Base-by-base conservation (phyloP, 1,140 invertebrate genomes). In the Brachionus paranguensis region DNA sequence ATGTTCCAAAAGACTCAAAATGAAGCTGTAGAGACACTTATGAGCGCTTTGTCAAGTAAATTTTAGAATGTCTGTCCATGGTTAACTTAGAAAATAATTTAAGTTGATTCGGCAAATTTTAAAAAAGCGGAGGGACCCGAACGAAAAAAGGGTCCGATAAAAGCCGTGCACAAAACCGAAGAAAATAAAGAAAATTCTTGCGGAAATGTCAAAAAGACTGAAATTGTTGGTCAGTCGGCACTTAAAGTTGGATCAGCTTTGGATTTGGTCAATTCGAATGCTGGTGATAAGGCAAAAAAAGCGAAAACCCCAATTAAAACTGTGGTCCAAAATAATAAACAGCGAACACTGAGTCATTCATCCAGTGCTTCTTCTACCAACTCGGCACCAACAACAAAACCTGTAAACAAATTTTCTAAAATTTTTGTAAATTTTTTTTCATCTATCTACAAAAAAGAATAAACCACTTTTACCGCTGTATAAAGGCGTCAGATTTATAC, bases 401-500 rank as follows among this genome's bases (percentile, higher is more conserved):
- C 43, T n/a, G 64, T 64, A 43, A 45, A 45, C 7, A 43, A 33
- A 24, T 17, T 24, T 24, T 0, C 3, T 68, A 12, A 33, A 29
- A 29, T 0, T 37, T 37, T 37, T 37, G 5, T n/a, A 37, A 68
- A 24, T 20, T 10, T 5, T 68, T 41, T 3, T 68, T 33, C 6
- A 68, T 14, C 33, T 41, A 33, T 14, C n/a, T 0, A n/a, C 2
- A 10, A 68, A 68, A 29, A n/a, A n/a, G 14, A 33, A 81, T 41
- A 81, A 76, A 29, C 78, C 78, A 29, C 33, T 68, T 33, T 37
- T 64, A 14, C 78, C 78, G 12, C 43, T 81, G 43, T 64, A 81
- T 14, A 60, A 64, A 64, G 78, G 78, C 2, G 64, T 81, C 33
- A 81, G 41, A 27, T 81, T 81, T 24, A 68, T 81, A 12, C 78